Base-by-base conservation (phyloP, 2,797 vertebrate genomes). In the Borostomias antarcticus region DNA sequence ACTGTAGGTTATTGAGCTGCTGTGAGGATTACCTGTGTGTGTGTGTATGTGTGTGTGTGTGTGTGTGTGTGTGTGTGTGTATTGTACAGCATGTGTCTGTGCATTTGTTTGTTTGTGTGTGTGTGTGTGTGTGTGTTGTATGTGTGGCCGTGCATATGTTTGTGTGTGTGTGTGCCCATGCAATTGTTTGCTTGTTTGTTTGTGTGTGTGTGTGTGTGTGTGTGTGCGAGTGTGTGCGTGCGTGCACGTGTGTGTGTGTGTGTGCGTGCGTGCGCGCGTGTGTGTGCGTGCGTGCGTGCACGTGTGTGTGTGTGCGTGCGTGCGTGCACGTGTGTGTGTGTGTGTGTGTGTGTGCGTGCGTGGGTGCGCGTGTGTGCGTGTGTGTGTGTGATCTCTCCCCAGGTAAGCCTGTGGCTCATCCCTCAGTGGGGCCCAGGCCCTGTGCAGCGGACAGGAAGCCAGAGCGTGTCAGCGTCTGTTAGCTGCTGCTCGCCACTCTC, bases 21-120 rank as follows among this genome's bases (percentile, higher is more conserved):
- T 37, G 21, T 54, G 29, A 53, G 48, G 50, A 53, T 64, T 53
- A 51, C 33, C 64, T 66, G 25, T 33, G 43, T 47, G 25, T 58
- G 64, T 40, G 54, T 33, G 52, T 53, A 9, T 56, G 28, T 56
- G 28, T 32, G 11, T 32, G 28, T 33, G 3, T 32, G 28, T 56
- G 28, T 56, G 28, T 56, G 19, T 26, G 50, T 52, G 23, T 52
- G 50, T 52, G 23, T 15, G 6, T n/a, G 7, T 7, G 32, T 6
- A 9, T 10, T 13, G 21, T 52, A 21, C 9, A n/a, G 19, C 9
- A 7, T 17, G 4, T 21, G 19, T 21, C n/a, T 21, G 5, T 51
- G 19, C 25, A 10, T n/a, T n/a, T n/a, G n/a, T n/a, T n/a, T n/a
- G n/a, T n/a, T n/a, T n/a, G n/a, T n/a, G n/a, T n/a, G n/a, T n/a